Evolutionary conservation across 2,888 invertebrate species (phyloP).

Genomic region (Trisateles emortualis): DNA sequence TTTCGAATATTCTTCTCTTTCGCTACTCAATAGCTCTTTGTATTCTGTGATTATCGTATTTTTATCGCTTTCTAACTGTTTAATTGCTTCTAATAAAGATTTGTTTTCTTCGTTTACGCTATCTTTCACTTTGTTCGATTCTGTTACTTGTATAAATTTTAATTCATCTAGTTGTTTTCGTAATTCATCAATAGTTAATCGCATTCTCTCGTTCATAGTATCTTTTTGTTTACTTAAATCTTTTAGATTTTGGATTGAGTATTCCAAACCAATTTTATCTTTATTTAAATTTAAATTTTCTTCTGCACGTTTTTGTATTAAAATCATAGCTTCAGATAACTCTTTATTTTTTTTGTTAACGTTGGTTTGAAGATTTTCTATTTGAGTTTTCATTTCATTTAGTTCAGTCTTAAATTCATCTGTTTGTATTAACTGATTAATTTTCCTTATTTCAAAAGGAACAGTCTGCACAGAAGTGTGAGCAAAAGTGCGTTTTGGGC

Average conservation of each 20-base stretch:
- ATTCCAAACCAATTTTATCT: conserved; percentile 68
- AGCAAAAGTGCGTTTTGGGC: conserved; percentile 12
- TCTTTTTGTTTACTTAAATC: conserved; percentile 67
- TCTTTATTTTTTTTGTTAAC: conserved; percentile 63
- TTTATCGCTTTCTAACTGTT: conserved; percentile 79
- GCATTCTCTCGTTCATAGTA: conserved; percentile 55
- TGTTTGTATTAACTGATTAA: conserved; percentile 64
- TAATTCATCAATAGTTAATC: conserved; percentile 54
- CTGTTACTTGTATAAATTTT: conserved; percentile 51
- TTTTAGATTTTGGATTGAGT: conserved; percentile 63
- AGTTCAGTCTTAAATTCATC: conserved; percentile 50
- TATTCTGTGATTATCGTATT: conserved; percentile 76
- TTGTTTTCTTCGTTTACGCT: conserved; percentile 76
- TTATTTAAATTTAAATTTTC: conserved; percentile 67
- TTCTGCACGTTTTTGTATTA: conserved; percentile 69
- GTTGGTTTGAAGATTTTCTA: conserved; percentile 53
- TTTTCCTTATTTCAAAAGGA: conserved; percentile 35
- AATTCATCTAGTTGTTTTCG: conserved; percentile 58
- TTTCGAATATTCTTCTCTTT: conserved; percentile 79
- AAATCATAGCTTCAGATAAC: conserved; percentile 63
- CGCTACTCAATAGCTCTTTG: conserved; percentile 80
- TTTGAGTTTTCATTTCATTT: conserved; percentile 47
- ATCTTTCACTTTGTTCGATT: conserved; percentile 57
- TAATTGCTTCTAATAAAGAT: conserved; percentile 68
- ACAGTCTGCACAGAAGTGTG: conserved; percentile 60